phyloP scores from a whole-genome alignment of 1,140 invertebrate species.

The Oedothorax gibbosus region DNA sequence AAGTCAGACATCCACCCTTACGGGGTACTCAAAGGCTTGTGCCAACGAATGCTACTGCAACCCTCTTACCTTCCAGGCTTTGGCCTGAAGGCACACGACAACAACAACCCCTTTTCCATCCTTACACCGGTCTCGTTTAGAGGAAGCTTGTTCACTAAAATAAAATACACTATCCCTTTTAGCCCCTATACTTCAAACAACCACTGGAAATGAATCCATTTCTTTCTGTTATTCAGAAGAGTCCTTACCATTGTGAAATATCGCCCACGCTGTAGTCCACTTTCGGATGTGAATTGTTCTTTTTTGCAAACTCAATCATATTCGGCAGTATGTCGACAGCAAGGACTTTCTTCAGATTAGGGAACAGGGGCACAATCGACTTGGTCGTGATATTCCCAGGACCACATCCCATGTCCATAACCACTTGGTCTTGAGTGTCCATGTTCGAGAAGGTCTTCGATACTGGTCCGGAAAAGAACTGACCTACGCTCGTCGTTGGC shows the following conservation, averaged over 20 bases:
- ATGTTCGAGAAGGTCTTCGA: conserved; percentile 3
- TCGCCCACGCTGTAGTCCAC: conserved; percentile 26
- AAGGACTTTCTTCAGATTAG: neutral
- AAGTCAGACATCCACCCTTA: too few species aligned
- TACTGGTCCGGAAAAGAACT: neutral
- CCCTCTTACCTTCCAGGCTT: too few species aligned
- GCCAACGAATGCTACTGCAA: too few species aligned
- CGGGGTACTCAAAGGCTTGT: too few species aligned
- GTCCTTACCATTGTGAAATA: conserved; percentile 17
- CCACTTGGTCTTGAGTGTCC: neutral
- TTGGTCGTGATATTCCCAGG: neutral
- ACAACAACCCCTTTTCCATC: too few species aligned
- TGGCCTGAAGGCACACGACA: too few species aligned
- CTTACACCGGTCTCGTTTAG: too few species aligned
- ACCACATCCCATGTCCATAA: conserved; percentile 45
- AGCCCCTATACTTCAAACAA: too few species aligned
- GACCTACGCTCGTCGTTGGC: neutral
- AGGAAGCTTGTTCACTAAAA: too few species aligned
- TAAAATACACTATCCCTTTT: too few species aligned
- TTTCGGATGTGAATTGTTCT: neutral
- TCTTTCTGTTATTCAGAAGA: neutral
- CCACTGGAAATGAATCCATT: neutral
- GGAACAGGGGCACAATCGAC: neutral
- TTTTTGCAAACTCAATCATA: conserved; percentile 37
- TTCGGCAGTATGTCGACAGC: conserved; percentile 5